Evolutionary conservation across 2,113 vertebrate genomes (phyloP), one percentile per base, ranked within the genome.

Genomic region (Oreochromis niloticus): DNA sequence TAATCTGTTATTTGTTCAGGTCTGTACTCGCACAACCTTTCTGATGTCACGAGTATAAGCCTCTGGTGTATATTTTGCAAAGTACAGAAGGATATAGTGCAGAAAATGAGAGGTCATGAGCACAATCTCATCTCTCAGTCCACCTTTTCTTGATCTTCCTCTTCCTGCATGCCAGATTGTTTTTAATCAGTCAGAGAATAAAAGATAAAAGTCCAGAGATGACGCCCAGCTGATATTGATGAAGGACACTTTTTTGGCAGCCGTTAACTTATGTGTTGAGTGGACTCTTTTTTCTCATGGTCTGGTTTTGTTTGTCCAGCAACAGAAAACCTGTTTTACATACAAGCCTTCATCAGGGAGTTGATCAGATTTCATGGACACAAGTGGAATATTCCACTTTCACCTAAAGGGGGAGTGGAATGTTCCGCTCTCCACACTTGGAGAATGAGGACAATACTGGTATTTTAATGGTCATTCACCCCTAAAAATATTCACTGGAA

Each of bases 291-390:
- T 30, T 75, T 75, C 43, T 50, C 43, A 12, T 19, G 16, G 24
- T 30, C 16, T 11, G 4, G 14, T 48, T 46, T 46, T 11, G 41
- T 75, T 75, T 30, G 43, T 75, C 39, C 61, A 66, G 61, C 61
- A n/a, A 39, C 41, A 48, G 39, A 30, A 75, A 75, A 75, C 22
- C 68, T 50, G 71, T 75, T 75, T 75, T 75, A 48, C 9, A 75
- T 75, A 50, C 24, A 50, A 19, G 43, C 16, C 43, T 48, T 75
- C 24, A 48, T 75, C 71, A 19, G 43, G 43, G 43, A 50, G 16
- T 17, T 19, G 71, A 75, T 75, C 16, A 19, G 71, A 32, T 75
- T 75, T 75, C 71, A 50, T 75, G 43, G 41, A 75, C 24, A 75
- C 43, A 75, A 75, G 14, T 7, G 43, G 71, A 48, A 75, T 30